Evolutionary conservation across 2,113 vertebrate genomes (phyloP).

Genomic region (Pardalotus punctatus): DNA sequence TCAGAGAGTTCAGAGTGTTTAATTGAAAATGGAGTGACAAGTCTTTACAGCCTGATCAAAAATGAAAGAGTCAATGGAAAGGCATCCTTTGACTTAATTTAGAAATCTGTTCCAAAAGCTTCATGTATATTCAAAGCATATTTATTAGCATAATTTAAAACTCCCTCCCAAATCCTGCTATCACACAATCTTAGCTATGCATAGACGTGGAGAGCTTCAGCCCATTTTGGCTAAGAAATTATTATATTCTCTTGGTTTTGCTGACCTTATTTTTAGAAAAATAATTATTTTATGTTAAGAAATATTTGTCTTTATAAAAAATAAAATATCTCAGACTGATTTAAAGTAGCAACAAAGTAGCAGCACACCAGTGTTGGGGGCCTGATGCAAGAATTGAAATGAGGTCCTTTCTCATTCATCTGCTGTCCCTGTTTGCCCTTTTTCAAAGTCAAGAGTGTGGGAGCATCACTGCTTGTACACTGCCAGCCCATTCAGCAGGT

Average conservation of each 20-base stretch:
- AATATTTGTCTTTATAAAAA: neutral
- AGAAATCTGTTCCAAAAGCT: neutral
- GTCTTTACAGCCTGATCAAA: neutral
- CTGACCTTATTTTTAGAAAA: neutral
- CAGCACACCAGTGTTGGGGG: neutral
- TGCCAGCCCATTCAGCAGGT: neutral
- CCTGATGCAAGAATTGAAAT: neutral
- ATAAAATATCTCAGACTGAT: neutral
- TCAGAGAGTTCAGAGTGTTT: neutral
- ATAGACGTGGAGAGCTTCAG: neutral
- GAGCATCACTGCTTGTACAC: neutral
- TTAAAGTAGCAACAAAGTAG: neutral
- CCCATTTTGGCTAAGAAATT: neutral
- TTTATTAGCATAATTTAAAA: neutral
- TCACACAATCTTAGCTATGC: neutral
- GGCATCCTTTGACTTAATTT: neutral
- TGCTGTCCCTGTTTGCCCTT: neutral
- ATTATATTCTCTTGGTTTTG: neutral
- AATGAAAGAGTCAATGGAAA: neutral
- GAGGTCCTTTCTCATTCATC: neutral
- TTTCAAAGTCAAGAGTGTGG: neutral
- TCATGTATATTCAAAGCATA: neutral
- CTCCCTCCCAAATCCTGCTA: neutral
- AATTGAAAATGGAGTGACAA: neutral
- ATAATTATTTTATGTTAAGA: neutral